Percentiles rank a stretch among this genome's conserved stretches.
Evolutionary conservation across 1,140 invertebrate species (phyloP).

Genomic region (Philopotamus ludificatus): DNA sequence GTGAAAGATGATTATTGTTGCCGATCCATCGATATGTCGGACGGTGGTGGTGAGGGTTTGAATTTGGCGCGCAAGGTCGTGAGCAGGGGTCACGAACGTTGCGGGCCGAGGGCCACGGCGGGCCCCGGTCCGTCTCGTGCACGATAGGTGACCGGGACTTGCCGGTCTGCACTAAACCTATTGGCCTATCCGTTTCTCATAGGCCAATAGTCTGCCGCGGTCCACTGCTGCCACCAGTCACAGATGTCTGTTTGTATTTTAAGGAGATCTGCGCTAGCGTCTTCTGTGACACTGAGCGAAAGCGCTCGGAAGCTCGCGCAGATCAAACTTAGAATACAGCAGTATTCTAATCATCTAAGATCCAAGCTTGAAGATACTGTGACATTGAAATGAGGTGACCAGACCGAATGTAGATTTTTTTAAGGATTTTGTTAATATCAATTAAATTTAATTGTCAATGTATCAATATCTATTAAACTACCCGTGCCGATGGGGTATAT

Average conservation of each 20-base stretch:
- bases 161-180: constrained; percentile 4
- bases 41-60: neutral
- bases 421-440: no score
- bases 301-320: neutral
- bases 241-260: constrained; percentile 2
- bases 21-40: no score
- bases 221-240: constrained; percentile 4
- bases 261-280: neutral
- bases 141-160: constrained; percentile 7
- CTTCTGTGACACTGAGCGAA: neutral
- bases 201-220: constrained; percentile 5
- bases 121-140: neutral
- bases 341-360: no score
- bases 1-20: no score
- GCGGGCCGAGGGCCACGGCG: neutral
- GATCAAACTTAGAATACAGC: no score
- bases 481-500: no score
- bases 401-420: no score
- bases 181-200: neutral
- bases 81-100: neutral
- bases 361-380: no score
- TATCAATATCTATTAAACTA: no score
- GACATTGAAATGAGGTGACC: no score
- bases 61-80: neutral
- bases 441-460: no score